These are phyloP conservation scores for Ophion costatus DNA, from an alignment of 2,888 invertebrate genomes.

Conservation along the genomic window DNA sequence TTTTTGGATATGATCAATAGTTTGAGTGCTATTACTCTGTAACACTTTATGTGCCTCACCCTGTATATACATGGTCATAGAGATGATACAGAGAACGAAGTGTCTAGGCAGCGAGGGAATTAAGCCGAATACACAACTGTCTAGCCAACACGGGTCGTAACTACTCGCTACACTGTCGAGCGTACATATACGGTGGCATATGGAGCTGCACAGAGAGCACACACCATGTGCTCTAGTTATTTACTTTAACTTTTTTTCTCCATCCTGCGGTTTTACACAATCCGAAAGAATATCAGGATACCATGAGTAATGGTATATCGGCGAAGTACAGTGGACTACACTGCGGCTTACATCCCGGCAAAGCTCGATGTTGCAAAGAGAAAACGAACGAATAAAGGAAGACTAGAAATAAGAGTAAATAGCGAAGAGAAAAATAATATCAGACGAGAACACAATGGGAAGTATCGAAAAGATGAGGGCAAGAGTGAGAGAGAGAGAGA, in stretches of 20 bases:
- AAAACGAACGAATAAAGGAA: conserved; percentile 13
- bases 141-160: conserved; percentile 45
- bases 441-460: neutral
- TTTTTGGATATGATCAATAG: too few species aligned
- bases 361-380: neutral
- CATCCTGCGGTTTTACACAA: too few species aligned
- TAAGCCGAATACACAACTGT: neutral
- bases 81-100: too few species aligned
- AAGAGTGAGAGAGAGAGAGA: neutral
- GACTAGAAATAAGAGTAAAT: neutral
- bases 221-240: neutral
- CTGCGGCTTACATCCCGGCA: conserved; percentile 26
- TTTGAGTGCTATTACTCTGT: too few species aligned
- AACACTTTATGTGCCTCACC: too few species aligned
- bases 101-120: too few species aligned
- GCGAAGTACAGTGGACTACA: conserved; percentile 21
- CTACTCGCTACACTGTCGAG: conserved; percentile 48
- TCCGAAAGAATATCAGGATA: neutral
- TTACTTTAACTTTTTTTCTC: neutral
- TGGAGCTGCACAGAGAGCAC: neutral
- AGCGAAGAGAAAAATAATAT: conserved; percentile 18
- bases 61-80: too few species aligned
- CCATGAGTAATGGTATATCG: conserved; percentile 30
- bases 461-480: neutral
- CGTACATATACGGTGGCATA: neutral